Percentiles rank a stretch among this genome's conserved stretches.
Conservation (phyloP, 2,888 invertebrate genomes). For the Eurois occulta region DNA sequence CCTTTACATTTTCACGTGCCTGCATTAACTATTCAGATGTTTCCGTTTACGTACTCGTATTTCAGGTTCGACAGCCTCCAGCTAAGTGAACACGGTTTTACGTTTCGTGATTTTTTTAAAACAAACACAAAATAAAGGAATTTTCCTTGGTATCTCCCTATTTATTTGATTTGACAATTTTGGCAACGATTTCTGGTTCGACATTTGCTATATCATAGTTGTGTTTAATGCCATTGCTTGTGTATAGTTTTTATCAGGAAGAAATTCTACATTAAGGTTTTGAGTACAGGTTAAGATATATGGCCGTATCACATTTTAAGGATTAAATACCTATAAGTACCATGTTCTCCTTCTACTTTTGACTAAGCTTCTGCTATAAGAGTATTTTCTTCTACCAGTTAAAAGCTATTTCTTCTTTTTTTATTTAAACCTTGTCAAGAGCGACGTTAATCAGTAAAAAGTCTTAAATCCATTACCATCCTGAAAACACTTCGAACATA, state of each 20-base stretch:
- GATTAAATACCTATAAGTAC: background rate
- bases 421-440: background rate
- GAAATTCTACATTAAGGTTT: background rate
- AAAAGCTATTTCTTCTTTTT: background rate
- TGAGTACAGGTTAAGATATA: background rate
- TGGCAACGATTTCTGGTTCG: background rate
- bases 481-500: background rate
- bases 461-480: background rate
- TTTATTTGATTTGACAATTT: background rate
- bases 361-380: background rate
- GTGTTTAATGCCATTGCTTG: background rate
- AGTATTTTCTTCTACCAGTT: background rate
- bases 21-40: conserved; percentile 51
- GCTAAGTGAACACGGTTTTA: conserved; percentile 6
- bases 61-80: conserved; percentile 36
- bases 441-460: background rate
- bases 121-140: background rate
- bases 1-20: conserved; percentile 37
- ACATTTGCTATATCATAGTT: background rate
- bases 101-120: conserved; percentile 15
- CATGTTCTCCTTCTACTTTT: background rate
- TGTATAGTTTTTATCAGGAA: background rate
- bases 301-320: background rate
- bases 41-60: conserved; percentile 42
- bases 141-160: no score